Conservation (phyloP, 2,797 vertebrate species). For the Sebastolobus alascanus region DNA sequence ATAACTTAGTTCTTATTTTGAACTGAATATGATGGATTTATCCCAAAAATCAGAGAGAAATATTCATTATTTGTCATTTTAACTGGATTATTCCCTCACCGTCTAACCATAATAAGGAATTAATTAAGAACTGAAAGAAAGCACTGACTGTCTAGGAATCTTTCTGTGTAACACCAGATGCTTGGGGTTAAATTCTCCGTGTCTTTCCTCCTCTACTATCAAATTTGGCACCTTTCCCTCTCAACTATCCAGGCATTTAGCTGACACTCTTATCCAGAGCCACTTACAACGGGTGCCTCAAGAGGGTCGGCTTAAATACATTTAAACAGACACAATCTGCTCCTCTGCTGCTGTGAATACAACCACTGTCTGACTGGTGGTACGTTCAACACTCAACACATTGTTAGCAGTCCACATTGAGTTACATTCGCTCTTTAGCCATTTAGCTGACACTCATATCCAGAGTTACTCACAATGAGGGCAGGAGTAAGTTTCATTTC, state of each 20-base stretch:
- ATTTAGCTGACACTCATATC: slow-evolving; percentile 1
- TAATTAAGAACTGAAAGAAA: neutral
- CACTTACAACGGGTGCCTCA: neutral
- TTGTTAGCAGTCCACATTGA: neutral
- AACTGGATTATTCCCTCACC: neutral
- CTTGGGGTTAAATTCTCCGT: neutral
- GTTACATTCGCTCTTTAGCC: slow-evolving; percentile 7
- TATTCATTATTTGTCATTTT: neutral
- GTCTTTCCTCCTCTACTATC: neutral
- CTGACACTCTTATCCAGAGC: slow-evolving; percentile 21
- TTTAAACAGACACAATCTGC: slow-evolving; percentile 17
- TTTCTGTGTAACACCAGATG: neutral
- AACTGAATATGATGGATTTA: neutral
- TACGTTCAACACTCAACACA: neutral
- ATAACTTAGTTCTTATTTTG: neutral
- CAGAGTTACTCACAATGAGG: neutral
- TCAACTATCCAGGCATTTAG: slow-evolving; percentile 22
- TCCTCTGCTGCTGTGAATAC: slow-evolving; percentile 34
- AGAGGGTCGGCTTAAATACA: neutral
- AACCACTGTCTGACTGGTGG: slow-evolving; percentile 11
- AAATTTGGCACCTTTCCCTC: neutral
- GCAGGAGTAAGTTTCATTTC: neutral
- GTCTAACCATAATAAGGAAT: neutral
- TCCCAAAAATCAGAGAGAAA: neutral
- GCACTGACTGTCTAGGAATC: neutral